These are phyloP conservation scores for Hippocampus zosterae DNA, from an alignment of 2,113 vertebrate species.

Conservation along the genomic window DNA sequence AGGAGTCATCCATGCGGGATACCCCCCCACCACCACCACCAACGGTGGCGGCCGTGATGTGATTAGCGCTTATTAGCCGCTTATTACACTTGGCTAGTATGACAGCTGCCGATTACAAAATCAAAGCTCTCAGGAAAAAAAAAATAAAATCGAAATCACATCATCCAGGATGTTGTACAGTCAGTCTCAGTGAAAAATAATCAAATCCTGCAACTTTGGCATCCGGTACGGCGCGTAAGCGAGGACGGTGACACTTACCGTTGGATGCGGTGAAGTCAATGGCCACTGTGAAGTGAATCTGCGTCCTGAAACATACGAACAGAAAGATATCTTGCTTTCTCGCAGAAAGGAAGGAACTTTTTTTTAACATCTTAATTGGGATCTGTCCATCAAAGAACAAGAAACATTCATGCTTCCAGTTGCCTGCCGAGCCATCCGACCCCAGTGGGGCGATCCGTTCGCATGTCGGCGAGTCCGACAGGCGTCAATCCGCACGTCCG, in stretches of 20 bases:
- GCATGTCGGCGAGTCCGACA: no score
- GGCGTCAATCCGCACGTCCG: not conserved
- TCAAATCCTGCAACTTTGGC: no score
- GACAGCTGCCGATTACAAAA: not conserved
- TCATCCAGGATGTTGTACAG: not conserved
- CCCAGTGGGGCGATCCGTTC: no score
- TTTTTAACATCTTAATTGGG: no score
- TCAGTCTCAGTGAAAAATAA: no score
- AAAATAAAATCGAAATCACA: not conserved
- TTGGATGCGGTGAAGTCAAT: conserved; percentile 97
- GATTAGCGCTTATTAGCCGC: conserved; percentile 12
- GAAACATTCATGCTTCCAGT: not conserved
- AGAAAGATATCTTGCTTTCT: conserved; percentile 34
- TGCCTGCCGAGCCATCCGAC: no score
- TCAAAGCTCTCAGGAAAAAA: not conserved
- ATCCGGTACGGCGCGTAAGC: conserved; percentile 5
- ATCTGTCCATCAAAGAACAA: not conserved
- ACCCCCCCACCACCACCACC: no score
- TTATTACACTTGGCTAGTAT: not conserved
- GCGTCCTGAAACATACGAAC: conserved; percentile 75
- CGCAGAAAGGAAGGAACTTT: conserved; percentile 33
- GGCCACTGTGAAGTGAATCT: conserved; percentile 96
- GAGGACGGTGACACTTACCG: conserved; percentile 73
- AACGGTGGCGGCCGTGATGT: conserved; percentile 17
- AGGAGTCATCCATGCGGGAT: conserved; percentile 43